Percentiles rank a stretch among this genome's conserved stretches.
phyloP scores from a whole-genome alignment of 2,113 vertebrate genomes.

The Ellobius talpinus region DNA sequence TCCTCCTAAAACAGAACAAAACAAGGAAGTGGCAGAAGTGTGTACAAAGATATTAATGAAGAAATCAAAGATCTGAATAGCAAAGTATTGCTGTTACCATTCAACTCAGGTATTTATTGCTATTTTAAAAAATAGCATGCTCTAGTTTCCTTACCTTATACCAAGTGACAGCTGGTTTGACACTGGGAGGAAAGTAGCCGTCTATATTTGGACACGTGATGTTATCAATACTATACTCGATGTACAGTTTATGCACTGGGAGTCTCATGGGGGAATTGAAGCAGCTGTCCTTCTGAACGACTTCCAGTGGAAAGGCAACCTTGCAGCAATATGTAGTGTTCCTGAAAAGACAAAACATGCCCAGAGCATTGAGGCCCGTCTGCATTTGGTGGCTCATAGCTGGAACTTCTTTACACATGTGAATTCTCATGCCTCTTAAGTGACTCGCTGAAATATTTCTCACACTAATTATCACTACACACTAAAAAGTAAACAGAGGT shows the following conservation, averaged over 20 bases:
- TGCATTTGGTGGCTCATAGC: neutral
- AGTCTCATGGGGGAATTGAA: slow-evolving; percentile 84
- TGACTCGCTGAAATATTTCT: neutral
- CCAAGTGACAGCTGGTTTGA: slow-evolving; percentile 89
- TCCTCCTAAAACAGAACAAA: slow-evolving; percentile 26
- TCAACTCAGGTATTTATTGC: neutral
- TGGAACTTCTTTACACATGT: neutral
- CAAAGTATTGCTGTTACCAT: neutral
- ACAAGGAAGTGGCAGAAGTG: neutral
- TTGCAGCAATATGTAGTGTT: slow-evolving; percentile 93
- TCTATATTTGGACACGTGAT: slow-evolving; percentile 91
- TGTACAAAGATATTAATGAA: neutral
- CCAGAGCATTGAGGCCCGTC: neutral
- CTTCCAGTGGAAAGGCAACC: slow-evolving; percentile 91
- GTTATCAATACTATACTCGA: slow-evolving; percentile 78
- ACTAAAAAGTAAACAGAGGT: slow-evolving; percentile 32
- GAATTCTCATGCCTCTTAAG: neutral
- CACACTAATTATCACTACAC: neutral
- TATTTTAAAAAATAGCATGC: neutral
- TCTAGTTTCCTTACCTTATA: slow-evolving; percentile 85
- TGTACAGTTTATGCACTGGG: slow-evolving; percentile 75
- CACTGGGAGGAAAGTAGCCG: slow-evolving; percentile 87
- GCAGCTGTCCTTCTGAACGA: slow-evolving; percentile 88
- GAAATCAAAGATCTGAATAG: neutral
- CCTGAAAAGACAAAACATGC: slow-evolving; percentile 83